Percentiles rank a stretch among this genome's conserved stretches.
Conservation (phyloP, 2,888 invertebrate genomes). For the Hipparchia sbordonii region DNA sequence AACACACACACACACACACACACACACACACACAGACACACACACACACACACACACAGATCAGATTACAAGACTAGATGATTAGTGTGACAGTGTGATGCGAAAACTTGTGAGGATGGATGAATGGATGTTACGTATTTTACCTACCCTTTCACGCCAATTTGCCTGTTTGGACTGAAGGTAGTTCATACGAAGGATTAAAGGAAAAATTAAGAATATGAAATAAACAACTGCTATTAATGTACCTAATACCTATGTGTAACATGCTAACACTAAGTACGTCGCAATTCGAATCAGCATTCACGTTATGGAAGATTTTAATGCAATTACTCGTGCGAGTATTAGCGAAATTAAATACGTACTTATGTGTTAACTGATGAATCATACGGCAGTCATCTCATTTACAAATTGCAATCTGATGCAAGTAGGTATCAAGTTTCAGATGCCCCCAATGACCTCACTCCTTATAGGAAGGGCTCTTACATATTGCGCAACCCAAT, state of each 20-base stretch:
- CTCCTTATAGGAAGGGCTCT: slow-evolving; percentile 7
- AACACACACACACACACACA: no score
- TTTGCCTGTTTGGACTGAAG: no score
- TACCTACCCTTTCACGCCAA: no score
- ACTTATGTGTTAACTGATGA: not conserved
- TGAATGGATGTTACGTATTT: no score
- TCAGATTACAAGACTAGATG: no score
- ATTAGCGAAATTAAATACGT: not conserved
- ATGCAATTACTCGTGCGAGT: not conserved
- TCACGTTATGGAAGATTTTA: not conserved
- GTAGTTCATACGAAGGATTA: no score
- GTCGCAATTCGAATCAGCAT: not conserved
- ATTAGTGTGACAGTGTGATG: no score
- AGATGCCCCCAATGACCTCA: not conserved
- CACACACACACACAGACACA: no score
- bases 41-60: no score
- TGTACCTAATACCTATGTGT: not conserved
- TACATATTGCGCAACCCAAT: not conserved
- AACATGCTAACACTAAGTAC: not conserved
- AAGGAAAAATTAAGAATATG: no score
- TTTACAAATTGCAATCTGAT: slow-evolving; percentile 4
- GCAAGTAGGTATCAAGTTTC: not conserved
- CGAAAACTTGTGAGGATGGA: no score
- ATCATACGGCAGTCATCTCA: not conserved
- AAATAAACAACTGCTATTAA: no score